phyloP scores from a whole-genome alignment of 2,888 invertebrate genomes.

The Agrotis clavis region DNA sequence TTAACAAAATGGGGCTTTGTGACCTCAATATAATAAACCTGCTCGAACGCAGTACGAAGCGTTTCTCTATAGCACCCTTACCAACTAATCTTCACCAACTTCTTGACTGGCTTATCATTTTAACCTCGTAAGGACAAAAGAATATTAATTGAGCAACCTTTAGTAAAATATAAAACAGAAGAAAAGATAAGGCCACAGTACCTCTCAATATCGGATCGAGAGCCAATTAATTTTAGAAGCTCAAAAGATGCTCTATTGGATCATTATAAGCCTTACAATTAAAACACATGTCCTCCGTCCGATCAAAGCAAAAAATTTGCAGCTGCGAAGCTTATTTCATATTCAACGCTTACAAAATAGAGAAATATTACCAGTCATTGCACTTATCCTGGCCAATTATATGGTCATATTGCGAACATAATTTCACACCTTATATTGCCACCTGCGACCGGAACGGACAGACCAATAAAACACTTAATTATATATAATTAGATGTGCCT shows the following conservation, averaged over 20 bases:
- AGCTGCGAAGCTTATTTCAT: slow-evolving; percentile 8
- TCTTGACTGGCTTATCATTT: too few relatives aligned
- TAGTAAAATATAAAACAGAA: too few relatives aligned
- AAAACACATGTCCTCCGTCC: slow-evolving; percentile 6
- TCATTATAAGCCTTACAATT: not conserved
- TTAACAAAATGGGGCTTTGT: too few relatives aligned
- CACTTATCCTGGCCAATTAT: slow-evolving; percentile 49
- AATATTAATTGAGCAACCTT: too few relatives aligned
- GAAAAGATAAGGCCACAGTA: not conserved
- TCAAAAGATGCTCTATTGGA: too few relatives aligned
- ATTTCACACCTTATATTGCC: slow-evolving; percentile 60
- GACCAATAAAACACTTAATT: slow-evolving; percentile 64
- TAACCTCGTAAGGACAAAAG: too few relatives aligned
- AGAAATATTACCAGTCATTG: slow-evolving; percentile 45
- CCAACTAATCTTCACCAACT: too few relatives aligned
- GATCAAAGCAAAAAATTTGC: slow-evolving; percentile 16
- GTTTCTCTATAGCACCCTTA: too few relatives aligned
- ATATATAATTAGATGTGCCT: slow-evolving; percentile 62
- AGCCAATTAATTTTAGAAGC: not conserved
- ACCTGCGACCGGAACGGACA: slow-evolving; percentile 35
- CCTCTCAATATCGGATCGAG: not conserved
- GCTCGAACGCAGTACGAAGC: too few relatives aligned
- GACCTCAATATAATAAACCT: too few relatives aligned
- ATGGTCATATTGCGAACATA: slow-evolving; percentile 45
- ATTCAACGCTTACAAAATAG: slow-evolving; percentile 45